phyloP scores from a whole-genome alignment of 2,113 vertebrate genomes.

The Chlorodrepanis virens region DNA sequence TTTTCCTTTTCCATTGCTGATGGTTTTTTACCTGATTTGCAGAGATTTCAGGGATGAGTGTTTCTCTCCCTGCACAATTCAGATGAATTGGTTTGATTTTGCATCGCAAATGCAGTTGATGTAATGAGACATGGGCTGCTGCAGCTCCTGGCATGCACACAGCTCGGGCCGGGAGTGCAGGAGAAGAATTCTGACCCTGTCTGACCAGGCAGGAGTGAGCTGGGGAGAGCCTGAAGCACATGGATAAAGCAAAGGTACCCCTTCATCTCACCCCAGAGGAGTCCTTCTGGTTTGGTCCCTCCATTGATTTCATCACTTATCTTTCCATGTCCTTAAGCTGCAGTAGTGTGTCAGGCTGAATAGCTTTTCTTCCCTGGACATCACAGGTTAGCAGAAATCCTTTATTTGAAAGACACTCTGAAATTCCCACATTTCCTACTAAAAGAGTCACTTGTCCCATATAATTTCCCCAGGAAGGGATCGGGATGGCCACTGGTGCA shows the following conservation, averaged over 20 bases:
- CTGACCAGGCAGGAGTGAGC: not conserved
- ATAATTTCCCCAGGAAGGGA: not conserved
- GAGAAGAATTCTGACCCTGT: not conserved
- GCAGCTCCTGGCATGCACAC: fast-evolving
- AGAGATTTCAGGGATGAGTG: not conserved
- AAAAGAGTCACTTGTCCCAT: not conserved
- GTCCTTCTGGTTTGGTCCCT: not conserved
- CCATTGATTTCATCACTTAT: not conserved
- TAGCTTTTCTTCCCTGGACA: not conserved
- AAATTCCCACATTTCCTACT: not conserved
- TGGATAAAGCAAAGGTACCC: not conserved
- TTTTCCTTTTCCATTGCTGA: not conserved
- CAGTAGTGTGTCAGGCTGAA: not conserved
- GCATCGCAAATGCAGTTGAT: not conserved
- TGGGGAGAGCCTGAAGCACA: not conserved
- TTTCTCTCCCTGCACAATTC: not conserved
- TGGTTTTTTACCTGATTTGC: not conserved
- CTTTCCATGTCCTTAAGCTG: not conserved
- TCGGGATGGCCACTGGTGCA: fast-evolving
- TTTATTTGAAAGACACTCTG: not conserved
- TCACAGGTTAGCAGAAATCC: not conserved
- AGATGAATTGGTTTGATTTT: not conserved
- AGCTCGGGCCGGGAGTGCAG: not conserved
- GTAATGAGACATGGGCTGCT: not conserved
- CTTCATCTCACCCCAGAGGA: not conserved